Evolutionary conservation across 2,113 vertebrate species (phyloP).

Genomic region (Tapirus terrestris): DNA sequence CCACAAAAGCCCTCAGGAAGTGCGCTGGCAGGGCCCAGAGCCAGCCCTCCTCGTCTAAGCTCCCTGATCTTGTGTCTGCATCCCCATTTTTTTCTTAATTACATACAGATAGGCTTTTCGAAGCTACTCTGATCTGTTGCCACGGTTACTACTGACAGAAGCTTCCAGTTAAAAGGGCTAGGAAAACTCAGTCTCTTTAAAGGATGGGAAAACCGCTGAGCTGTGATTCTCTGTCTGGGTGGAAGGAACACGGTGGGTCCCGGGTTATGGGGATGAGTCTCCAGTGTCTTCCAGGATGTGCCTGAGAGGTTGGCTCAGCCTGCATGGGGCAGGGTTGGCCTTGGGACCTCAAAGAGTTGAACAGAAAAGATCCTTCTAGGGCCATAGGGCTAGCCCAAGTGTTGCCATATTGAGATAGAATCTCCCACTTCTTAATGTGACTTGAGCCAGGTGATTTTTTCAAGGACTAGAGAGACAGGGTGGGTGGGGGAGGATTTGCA

Average conservation of each 20-base stretch:
- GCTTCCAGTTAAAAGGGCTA: conserved; percentile 64
- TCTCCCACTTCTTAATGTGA: conserved; percentile 23
- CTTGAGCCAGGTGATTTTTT: conserved; percentile 35
- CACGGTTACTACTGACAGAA: conserved; percentile 74
- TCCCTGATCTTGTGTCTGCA: not conserved
- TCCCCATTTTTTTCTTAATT: conserved; percentile 70
- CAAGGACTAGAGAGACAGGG: not conserved
- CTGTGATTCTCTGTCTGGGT: conserved; percentile 56
- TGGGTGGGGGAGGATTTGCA: conserved; percentile 11
- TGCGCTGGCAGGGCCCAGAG: not conserved
- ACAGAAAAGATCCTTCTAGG: not conserved
- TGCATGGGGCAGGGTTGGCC: not conserved
- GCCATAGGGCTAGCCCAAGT: not conserved
- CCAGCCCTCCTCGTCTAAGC: conserved; percentile 3
- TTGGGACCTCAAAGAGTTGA: not conserved
- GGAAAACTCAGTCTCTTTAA: conserved; percentile 66
- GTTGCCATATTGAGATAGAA: not conserved
- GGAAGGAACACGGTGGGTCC: not conserved
- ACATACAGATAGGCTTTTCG: conserved; percentile 65
- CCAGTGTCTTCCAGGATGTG: not conserved
- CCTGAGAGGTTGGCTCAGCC: not conserved
- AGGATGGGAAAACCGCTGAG: conserved; percentile 33
- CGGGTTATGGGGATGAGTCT: not conserved
- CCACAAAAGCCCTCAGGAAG: not conserved
- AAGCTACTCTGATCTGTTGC: conserved; percentile 79